These are phyloP conservation scores for Sylvilagus bachmani DNA, from an alignment of 2,113 vertebrate species.

Conservation along the genomic window DNA sequence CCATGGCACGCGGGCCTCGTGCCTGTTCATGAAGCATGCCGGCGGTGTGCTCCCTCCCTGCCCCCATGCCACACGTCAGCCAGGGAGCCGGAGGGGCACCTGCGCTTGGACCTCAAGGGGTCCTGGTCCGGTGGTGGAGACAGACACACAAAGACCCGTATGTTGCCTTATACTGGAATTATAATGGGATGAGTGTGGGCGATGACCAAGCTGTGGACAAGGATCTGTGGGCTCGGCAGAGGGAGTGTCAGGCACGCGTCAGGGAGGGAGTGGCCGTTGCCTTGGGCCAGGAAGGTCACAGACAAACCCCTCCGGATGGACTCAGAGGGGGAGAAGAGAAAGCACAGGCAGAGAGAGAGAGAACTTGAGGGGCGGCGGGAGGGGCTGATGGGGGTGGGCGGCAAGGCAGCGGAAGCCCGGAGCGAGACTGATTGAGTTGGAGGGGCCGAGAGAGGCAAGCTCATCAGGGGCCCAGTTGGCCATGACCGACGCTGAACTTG, in stretches of 20 bases:
- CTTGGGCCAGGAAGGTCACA: neutral
- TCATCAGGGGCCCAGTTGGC: conserved; percentile 54
- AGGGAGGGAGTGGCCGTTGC: neutral
- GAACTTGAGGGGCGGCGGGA: neutral
- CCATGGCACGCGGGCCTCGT: accelerated
- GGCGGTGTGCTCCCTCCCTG: accelerated
- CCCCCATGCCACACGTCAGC: accelerated
- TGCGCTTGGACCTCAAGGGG: neutral
- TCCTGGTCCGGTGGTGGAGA: neutral
- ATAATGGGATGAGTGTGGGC: accelerated
- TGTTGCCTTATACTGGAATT: accelerated
- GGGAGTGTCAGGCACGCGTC: neutral
- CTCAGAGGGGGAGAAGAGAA: neutral
- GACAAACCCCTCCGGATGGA: neutral
- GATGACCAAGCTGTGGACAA: neutral
- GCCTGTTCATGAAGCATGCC: accelerated
- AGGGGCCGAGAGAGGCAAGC: conserved; percentile 31
- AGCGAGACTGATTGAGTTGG: conserved; percentile 19
- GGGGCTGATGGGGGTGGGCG: neutral
- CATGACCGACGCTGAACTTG: conserved; percentile 64
- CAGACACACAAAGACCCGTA: neutral
- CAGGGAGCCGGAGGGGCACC: neutral
- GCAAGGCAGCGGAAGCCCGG: accelerated
- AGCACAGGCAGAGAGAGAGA: no score
- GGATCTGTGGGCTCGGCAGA: neutral